These are phyloP conservation scores for Galemys pyrenaicus DNA, from an alignment of 2,113 vertebrate species.

Conservation along the genomic window DNA sequence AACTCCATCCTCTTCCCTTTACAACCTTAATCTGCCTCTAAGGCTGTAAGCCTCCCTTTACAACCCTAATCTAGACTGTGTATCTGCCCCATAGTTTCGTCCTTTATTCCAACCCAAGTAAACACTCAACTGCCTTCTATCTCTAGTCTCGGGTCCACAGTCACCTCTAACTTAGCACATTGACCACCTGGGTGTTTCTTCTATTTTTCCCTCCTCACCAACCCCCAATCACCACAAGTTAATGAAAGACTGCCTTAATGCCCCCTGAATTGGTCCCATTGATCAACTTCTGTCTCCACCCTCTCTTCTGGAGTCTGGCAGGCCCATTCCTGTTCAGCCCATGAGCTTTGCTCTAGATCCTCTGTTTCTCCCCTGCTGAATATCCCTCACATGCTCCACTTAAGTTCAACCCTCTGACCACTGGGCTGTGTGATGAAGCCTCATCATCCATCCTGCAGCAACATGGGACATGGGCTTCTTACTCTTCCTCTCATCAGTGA, in stretches of 20 bases:
- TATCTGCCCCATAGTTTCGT: not conserved
- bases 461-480: not conserved
- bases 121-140: not conserved
- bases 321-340: not conserved
- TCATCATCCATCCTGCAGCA: accelerated
- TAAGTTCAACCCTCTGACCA: not conserved
- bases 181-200: not conserved
- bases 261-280: not conserved
- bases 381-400: not conserved
- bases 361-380: not conserved
- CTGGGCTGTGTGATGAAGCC: not conserved
- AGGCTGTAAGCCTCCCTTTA: no score
- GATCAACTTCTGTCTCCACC: not conserved
- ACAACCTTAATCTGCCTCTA: no score
- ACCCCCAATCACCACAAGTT: not conserved
- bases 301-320: not conserved
- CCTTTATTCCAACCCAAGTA: not conserved
- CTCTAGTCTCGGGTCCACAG: not conserved
- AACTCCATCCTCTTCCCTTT: not conserved
- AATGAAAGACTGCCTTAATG: not conserved
- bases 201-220: not conserved
- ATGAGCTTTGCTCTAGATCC: not conserved
- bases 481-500: accelerated
- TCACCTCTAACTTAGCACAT: no score
- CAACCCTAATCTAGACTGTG: no score